These are phyloP conservation scores for Orycteropus afer DNA, from an alignment of 2,113 vertebrate genomes.

Conservation along the genomic window DNA sequence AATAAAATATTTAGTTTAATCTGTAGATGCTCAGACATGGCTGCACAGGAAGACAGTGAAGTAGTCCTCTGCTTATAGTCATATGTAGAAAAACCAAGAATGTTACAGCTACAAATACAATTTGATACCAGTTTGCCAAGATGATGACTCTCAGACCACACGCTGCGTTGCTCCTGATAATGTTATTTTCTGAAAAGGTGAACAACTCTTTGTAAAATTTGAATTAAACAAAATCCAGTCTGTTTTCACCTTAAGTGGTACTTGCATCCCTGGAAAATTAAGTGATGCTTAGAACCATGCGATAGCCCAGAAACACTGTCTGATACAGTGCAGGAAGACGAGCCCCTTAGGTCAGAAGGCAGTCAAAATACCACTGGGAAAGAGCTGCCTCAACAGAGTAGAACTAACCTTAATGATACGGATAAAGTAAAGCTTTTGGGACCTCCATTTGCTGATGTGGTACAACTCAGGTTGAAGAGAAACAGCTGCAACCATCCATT, in stretches of 20 bases:
- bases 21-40: not conserved
- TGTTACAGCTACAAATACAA: not conserved
- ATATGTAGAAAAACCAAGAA: not conserved
- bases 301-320: too few species aligned
- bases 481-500: too few species aligned
- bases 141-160: not conserved
- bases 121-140: not conserved
- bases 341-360: too few species aligned
- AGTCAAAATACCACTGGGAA: too few species aligned
- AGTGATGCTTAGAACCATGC: slow-evolving; percentile 53
- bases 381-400: too few species aligned
- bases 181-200: slow-evolving; percentile 46
- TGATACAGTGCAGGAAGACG: too few species aligned
- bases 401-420: too few species aligned
- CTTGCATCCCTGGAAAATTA: slow-evolving; percentile 57
- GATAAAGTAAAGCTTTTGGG: too few species aligned
- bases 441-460: too few species aligned
- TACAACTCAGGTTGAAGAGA: too few species aligned
- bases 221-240: not conserved
- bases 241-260: not conserved
- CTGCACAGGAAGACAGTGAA: not conserved
- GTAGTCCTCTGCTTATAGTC: not conserved
- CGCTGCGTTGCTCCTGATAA: not conserved
- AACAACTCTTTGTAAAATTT: slow-evolving; percentile 35
- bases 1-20: not conserved